Conservation (phyloP, 2,113 vertebrate genomes). For the Ploceus nigricollis region DNA sequence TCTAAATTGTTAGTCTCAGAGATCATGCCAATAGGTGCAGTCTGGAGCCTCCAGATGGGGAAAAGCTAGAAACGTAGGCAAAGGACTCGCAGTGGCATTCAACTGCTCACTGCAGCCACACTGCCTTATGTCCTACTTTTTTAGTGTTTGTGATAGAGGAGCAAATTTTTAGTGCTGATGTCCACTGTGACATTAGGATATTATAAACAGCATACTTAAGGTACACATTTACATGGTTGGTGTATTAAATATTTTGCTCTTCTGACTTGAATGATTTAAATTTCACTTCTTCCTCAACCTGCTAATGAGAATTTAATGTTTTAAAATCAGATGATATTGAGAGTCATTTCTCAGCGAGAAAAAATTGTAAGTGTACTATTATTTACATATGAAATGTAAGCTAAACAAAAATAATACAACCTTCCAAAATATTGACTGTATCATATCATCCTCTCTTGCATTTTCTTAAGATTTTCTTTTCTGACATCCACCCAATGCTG, state of each 20-base stretch:
- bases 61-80: neutral
- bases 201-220: neutral
- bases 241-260: neutral
- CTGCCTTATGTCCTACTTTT: neutral
- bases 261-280: neutral
- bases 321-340: conserved; percentile 9
- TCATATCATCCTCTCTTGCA: neutral
- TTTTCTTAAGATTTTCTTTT: neutral
- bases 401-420: neutral
- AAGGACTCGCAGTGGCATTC: neutral
- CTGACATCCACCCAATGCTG: neutral
- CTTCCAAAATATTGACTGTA: neutral
- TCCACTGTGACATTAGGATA: neutral
- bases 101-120: neutral
- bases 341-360: neutral
- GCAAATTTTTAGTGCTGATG: neutral
- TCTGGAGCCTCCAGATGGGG: neutral
- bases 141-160: neutral
- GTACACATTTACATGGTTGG: neutral
- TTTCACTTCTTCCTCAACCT: conserved; percentile 2
- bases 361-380: neutral
- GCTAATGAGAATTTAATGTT: conserved; percentile 24
- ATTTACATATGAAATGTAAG: neutral
- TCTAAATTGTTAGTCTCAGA: neutral
- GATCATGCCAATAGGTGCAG: neutral